Percentiles rank a stretch among this genome's conserved stretches.
Conservation (phyloP, 2,797 vertebrate genomes). For the Nothura maculosa region DNA sequence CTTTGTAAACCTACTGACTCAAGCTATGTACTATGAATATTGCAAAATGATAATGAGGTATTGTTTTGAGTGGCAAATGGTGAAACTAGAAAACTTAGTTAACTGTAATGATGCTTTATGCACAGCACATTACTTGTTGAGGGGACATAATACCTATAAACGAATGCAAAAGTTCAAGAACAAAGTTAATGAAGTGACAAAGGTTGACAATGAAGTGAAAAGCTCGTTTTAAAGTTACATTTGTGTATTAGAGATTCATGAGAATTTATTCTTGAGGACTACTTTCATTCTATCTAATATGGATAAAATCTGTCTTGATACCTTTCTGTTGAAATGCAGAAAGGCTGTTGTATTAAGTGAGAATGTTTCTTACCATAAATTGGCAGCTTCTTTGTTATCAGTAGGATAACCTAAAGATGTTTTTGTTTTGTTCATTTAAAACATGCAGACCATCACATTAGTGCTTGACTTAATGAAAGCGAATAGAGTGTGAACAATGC, state of each 20-base stretch:
- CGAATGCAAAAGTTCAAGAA: not conserved
- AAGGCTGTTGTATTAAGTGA: not conserved
- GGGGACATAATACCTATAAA: not conserved
- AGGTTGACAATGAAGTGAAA: not conserved
- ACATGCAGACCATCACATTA: not conserved
- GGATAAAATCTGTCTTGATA: not conserved
- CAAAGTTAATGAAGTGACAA: not conserved
- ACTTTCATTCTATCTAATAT: not conserved
- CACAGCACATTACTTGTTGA: not conserved
- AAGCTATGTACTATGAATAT: not conserved
- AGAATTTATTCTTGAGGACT: not conserved
- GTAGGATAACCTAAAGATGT: not conserved
- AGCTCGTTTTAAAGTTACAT: not conserved
- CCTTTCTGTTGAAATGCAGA: not conserved
- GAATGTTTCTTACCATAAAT: not conserved
- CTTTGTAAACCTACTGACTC: not conserved
- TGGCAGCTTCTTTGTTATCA: not conserved
- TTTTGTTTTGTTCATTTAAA: not conserved
- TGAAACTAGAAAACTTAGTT: not conserved
- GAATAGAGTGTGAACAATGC: not conserved
- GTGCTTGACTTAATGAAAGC: not conserved
- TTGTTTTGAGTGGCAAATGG: not conserved
- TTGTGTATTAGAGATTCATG: not conserved
- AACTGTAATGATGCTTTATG: not conserved
- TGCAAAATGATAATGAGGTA: not conserved